phyloP scores from a whole-genome alignment of 2,113 vertebrate genomes.

The Salvelinus sp. region DNA sequence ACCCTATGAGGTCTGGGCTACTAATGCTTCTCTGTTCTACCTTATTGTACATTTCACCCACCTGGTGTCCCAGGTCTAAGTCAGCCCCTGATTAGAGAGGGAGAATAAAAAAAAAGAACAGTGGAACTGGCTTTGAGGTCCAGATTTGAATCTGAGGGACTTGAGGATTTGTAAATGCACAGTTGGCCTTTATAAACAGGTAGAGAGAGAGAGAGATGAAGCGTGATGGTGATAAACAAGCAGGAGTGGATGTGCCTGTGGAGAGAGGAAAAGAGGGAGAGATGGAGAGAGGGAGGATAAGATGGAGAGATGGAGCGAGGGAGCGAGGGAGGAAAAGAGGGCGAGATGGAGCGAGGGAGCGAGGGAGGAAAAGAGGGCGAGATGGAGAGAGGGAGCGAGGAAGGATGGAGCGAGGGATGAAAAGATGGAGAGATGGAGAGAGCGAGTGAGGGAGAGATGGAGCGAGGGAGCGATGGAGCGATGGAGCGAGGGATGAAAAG shows the following conservation, averaged over 20 bases:
- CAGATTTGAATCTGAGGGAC: neutral
- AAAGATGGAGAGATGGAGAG: neutral
- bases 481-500: neutral
- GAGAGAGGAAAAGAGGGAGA: neutral
- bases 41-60: too few relatives aligned
- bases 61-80: too few relatives aligned
- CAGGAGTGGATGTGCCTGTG: neutral
- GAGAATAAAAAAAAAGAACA: too few relatives aligned
- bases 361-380: neutral
- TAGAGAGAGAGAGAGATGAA: conserved; percentile 7
- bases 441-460: neutral
- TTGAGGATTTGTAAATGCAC: conserved; percentile 59
- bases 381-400: neutral
- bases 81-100: too few relatives aligned
- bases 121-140: neutral
- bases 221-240: neutral
- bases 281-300: neutral
- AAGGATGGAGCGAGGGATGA: neutral
- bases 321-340: neutral
- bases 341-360: neutral
- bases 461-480: conserved; percentile 21
- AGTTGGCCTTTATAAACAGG: conserved; percentile 54
- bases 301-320: too few relatives aligned
- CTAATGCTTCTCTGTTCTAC: too few relatives aligned
- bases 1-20: too few relatives aligned